These are phyloP conservation scores for Stenodema calcarata DNA, from an alignment of 2,888 invertebrate genomes.

Conservation along the genomic window DNA sequence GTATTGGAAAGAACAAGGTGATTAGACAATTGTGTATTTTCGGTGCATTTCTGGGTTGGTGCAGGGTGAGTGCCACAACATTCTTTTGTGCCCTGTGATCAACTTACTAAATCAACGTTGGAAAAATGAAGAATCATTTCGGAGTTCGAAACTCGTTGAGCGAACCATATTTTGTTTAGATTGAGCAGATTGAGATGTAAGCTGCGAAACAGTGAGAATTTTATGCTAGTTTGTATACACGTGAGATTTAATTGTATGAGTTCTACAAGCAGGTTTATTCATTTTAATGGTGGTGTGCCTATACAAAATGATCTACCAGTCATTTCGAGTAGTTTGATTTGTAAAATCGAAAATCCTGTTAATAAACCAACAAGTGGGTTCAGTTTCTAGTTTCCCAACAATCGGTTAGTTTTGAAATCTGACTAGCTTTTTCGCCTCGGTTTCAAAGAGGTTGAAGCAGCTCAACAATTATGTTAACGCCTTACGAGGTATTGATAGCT, in stretches of 20 bases:
- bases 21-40: not conserved
- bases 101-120: not conserved
- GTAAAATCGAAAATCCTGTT: not conserved
- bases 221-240: not conserved
- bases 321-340: not conserved
- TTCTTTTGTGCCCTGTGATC: not conserved
- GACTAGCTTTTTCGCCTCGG: not conserved
- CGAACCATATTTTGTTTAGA: constrained; percentile 36
- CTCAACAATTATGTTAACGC: not conserved
- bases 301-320: not conserved
- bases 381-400: not conserved
- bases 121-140: constrained; percentile 21
- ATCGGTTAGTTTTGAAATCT: not conserved
- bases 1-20: not conserved
- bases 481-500: constrained; percentile 43
- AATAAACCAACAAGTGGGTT: not conserved
- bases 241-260: not conserved
- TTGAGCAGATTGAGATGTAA: constrained; percentile 14
- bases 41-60: not conserved
- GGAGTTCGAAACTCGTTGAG: constrained; percentile 40
- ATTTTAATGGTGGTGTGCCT: not conserved
- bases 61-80: not conserved
- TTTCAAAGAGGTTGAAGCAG: not conserved
- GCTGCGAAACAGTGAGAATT: constrained; percentile 31
- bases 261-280: not conserved